Evolutionary conservation across 2,797 vertebrate species (phyloP).

Genomic region (Parauchenoglanis punctatus): DNA sequence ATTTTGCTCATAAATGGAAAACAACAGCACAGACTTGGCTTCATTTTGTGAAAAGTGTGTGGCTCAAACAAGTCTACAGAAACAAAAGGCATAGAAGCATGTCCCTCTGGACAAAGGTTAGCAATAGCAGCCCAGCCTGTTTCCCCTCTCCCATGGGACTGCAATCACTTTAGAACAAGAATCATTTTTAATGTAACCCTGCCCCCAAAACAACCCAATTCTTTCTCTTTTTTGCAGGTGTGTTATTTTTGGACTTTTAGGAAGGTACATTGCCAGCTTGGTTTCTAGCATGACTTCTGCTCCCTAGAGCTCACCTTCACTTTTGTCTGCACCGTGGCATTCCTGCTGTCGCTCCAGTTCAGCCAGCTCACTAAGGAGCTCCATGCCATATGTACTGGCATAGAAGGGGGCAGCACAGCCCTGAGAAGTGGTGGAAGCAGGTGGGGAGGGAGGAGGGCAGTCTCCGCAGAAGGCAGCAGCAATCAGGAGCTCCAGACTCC

Average conservation of each 20-base stretch:
- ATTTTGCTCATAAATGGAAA: conserved; percentile 44
- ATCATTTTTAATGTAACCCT: conserved; percentile 43
- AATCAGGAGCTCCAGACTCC: conserved; percentile 89
- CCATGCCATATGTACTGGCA: conserved; percentile 84
- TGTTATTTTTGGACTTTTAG: neutral
- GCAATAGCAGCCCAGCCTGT: conserved; percentile 54
- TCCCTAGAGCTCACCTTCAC: conserved; percentile 70
- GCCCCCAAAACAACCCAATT: neutral
- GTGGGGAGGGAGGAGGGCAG: conserved; percentile 73
- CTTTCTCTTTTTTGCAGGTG: neutral
- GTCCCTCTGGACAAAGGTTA: conserved; percentile 63
- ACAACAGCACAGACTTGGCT: conserved; percentile 50
- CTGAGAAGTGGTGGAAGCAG: conserved; percentile 62
- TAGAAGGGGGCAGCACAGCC: conserved; percentile 54
- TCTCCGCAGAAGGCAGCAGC: conserved; percentile 85
- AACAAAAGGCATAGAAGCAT: conserved; percentile 36
- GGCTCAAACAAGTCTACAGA: conserved; percentile 40
- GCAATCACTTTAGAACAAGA: conserved; percentile 65
- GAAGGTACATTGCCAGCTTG: neutral
- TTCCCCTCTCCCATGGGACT: conserved; percentile 62
- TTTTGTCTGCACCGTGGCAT: conserved; percentile 68
- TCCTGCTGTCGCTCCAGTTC: conserved; percentile 86
- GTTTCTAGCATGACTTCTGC: neutral
- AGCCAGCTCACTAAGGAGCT: conserved; percentile 92
- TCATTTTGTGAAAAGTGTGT: conserved; percentile 19